Evolutionary conservation across 2,888 invertebrate species (phyloP).

Genomic region (Slavum lentiscoides): DNA sequence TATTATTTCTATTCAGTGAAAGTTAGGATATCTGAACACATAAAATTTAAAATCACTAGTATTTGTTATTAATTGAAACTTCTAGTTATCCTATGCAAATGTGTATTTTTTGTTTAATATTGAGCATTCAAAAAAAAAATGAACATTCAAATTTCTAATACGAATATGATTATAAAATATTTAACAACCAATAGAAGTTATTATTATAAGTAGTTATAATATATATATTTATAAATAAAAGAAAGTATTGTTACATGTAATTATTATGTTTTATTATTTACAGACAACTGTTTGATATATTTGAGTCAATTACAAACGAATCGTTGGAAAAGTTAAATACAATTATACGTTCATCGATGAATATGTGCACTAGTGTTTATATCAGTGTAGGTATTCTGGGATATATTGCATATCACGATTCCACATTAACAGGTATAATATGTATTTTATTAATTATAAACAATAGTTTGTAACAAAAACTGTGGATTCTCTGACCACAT

Average conservation of each 20-base stretch:
- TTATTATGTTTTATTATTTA: slow-evolving; percentile 22
- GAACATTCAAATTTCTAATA: no score
- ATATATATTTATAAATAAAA: not conserved
- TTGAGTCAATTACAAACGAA: slow-evolving; percentile 84
- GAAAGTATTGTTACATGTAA: not conserved
- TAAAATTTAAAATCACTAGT: no score
- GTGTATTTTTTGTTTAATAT: no score
- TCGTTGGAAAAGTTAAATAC: slow-evolving; percentile 86
- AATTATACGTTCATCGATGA: slow-evolving; percentile 85
- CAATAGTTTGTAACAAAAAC: slow-evolving; percentile 40
- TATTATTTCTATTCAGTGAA: no score
- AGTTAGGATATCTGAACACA: no score
- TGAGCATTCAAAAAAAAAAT: no score
- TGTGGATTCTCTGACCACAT: slow-evolving; percentile 32
- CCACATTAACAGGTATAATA: slow-evolving; percentile 70
- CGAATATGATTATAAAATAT: no score
- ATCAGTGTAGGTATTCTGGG: slow-evolving; percentile 91
- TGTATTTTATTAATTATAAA: slow-evolving; percentile 22
- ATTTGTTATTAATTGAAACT: no score
- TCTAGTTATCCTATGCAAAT: no score
- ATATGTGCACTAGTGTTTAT: slow-evolving; percentile 88
- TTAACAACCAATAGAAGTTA: no score
- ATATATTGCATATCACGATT: slow-evolving; percentile 83
- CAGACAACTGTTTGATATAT: slow-evolving; percentile 89
- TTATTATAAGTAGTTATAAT: not conserved